A percentile compares a stretch with the other conserved stretches of the same genome.
phyloP scores from a whole-genome alignment of 2,113 vertebrate genomes.

The Amphiprion ocellaris region DNA sequence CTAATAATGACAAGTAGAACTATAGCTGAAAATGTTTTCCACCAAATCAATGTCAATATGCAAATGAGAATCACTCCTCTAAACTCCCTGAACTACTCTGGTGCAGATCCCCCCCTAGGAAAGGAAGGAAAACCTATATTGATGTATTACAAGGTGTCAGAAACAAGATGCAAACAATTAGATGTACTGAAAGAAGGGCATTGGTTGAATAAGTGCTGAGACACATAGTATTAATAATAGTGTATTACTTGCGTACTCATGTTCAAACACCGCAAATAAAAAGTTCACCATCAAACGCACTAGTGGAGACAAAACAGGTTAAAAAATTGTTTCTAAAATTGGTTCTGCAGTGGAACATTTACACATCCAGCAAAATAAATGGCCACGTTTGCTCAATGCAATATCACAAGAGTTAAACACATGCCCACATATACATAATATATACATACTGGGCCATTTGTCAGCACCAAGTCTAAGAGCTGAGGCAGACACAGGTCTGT shows the following conservation, averaged over 20 bases:
- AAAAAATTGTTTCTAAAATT: slow-evolving; percentile 15
- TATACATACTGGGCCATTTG: background rate
- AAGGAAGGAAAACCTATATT: background rate
- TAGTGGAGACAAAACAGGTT: background rate
- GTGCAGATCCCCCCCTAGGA: too few species aligned
- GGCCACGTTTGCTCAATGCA: background rate
- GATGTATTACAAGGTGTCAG: background rate
- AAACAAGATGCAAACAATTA: background rate
- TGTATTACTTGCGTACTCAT: background rate
- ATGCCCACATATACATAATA: background rate
- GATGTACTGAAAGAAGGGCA: background rate
- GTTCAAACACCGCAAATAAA: background rate
- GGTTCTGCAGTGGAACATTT: background rate
- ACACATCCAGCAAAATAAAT: slow-evolving; percentile 32
- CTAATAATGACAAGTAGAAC: background rate
- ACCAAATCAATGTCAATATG: too few species aligned
- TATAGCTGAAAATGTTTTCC: background rate
- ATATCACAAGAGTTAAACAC: background rate
- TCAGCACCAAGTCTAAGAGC: background rate
- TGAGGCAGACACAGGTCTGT: slow-evolving; percentile 34
- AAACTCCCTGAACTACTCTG: too few species aligned
- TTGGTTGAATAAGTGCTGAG: background rate
- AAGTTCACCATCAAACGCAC: slow-evolving; percentile 18
- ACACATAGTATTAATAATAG: too few species aligned
- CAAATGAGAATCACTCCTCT: too few species aligned